Conservation (phyloP, 1,140 invertebrate genomes). For the Spodoptera litura region DNA sequence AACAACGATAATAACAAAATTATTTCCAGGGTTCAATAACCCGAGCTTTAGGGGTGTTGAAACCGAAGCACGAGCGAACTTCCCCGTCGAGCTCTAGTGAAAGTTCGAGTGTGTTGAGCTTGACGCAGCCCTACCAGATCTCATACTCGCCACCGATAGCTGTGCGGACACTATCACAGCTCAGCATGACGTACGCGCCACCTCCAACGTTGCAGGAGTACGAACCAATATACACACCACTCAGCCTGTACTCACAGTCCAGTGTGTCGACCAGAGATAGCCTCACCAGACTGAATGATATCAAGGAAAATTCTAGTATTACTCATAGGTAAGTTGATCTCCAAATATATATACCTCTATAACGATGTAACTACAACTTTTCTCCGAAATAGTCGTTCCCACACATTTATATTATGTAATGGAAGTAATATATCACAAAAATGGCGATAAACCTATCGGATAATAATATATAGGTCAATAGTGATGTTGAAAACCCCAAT, state of each 20-base stretch:
- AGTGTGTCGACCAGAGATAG: slow-evolving; percentile 80
- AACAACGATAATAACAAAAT: neutral
- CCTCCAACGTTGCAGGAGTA: slow-evolving; percentile 81
- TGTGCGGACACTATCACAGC: slow-evolving; percentile 78
- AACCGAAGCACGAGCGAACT: slow-evolving; percentile 87
- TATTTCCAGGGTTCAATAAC: slow-evolving; percentile 90
- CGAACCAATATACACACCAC: slow-evolving; percentile 81
- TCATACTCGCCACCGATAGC: slow-evolving; percentile 81
- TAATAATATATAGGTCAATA: too few relatives aligned
- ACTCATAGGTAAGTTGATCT: slow-evolving; percentile 73
- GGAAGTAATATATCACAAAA: too few relatives aligned
- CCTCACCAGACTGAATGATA: slow-evolving; percentile 76
- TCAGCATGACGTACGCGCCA: slow-evolving; percentile 84
- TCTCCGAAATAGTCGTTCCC: neutral
- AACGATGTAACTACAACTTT: neutral
- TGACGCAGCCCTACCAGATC: slow-evolving; percentile 74
- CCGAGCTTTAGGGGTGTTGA: slow-evolving; percentile 89
- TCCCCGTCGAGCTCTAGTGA: slow-evolving; percentile 88
- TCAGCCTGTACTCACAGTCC: slow-evolving; percentile 81
- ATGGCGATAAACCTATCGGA: too few relatives aligned
- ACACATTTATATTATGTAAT: too few relatives aligned
- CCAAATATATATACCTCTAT: too few relatives aligned
- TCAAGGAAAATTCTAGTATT: slow-evolving; percentile 71
- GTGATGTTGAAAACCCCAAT: too few relatives aligned
- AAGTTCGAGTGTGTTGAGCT: slow-evolving; percentile 85